phyloP scores from a whole-genome alignment of 2,797 vertebrate species.

The Chloroceryle amazona region DNA sequence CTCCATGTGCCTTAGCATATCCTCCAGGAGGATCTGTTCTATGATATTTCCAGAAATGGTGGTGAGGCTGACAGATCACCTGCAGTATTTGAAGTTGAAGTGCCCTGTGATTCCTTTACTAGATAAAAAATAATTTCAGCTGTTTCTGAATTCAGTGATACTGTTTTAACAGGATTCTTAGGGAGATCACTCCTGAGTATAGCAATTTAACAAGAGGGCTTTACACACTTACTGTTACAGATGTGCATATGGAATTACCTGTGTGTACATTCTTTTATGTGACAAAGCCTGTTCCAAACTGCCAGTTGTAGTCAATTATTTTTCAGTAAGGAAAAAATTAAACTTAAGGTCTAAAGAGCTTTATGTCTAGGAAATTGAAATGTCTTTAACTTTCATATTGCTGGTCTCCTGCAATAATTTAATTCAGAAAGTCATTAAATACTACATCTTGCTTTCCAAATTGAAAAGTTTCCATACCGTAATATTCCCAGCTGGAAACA shows the following conservation, averaged over 20 bases:
- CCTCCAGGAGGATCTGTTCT: too few species aligned
- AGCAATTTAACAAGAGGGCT: neutral
- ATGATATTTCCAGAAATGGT: too few species aligned
- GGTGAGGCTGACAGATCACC: neutral
- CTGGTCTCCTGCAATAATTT: slow-evolving; percentile 60
- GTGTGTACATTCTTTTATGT: neutral
- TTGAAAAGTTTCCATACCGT: slow-evolving; percentile 82
- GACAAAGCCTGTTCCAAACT: neutral
- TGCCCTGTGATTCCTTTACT: neutral
- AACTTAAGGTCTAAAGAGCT: slow-evolving; percentile 41
- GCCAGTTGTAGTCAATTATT: slow-evolving; percentile 1
- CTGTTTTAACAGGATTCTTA: neutral
- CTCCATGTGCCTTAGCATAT: too few species aligned
- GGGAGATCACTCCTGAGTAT: neutral
- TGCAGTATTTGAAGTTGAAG: neutral
- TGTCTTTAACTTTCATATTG: slow-evolving; percentile 31
- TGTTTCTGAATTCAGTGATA: neutral
- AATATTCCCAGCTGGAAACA: slow-evolving; percentile 88
- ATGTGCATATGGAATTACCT: neutral
- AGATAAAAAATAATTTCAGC: neutral
- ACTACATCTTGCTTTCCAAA: slow-evolving; percentile 58
- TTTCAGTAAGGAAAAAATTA: slow-evolving; percentile 26
- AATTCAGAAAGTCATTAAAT: slow-evolving; percentile 69
- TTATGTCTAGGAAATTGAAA: slow-evolving; percentile 49
- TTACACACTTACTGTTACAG: neutral